Conservation (phyloP, 92 coral and sea anemone species). For the Heteractis magnifica region DNA sequence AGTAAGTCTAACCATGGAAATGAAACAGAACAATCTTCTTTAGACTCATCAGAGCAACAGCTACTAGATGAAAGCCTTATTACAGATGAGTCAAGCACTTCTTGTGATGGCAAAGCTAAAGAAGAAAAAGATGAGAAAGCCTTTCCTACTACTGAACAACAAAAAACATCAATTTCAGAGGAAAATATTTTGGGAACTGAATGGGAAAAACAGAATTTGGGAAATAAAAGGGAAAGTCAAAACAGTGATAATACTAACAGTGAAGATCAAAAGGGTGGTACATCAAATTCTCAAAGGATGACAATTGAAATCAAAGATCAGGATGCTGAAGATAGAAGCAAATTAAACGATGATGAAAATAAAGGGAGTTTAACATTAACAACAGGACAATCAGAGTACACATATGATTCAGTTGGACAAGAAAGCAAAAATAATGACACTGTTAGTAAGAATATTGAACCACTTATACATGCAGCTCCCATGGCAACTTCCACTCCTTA, state of each 20-base stretch:
- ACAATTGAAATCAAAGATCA: neutral
- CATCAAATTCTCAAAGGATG: neutral
- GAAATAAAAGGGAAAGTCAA: neutral
- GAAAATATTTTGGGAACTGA: neutral
- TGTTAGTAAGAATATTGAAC: neutral
- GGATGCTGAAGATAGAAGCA: neutral
- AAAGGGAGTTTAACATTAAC: neutral
- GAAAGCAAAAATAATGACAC: neutral
- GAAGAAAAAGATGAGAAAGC: neutral
- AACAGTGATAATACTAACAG: neutral
- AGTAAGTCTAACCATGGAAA: neutral
- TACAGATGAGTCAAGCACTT: neutral
- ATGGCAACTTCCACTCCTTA: conserved; percentile 13
- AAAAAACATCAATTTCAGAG: neutral
- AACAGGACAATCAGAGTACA: neutral
- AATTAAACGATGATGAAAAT: neutral
- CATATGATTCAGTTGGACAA: neutral
- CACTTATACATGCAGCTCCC: neutral
- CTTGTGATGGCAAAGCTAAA: neutral
- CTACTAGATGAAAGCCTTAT: neutral
- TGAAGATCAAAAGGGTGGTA: neutral
- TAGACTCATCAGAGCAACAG: neutral
- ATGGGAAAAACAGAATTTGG: neutral
- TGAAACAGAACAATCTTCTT: neutral
- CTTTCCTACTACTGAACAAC: neutral